Base-by-base conservation (phyloP, 2,113 vertebrate species). In the Cyprinodon brontotheroides region DNA sequence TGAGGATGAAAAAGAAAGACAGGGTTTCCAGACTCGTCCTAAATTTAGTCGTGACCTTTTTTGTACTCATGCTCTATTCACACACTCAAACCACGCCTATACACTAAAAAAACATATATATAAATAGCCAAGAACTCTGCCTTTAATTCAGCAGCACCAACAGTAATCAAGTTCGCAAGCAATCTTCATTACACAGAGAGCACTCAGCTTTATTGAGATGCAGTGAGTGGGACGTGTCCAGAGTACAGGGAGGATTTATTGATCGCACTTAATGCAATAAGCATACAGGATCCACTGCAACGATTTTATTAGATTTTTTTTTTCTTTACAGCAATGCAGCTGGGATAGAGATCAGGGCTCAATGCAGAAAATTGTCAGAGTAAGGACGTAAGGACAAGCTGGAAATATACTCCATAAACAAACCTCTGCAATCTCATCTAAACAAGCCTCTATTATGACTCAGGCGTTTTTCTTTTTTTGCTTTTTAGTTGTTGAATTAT, bases 181-280 rank as follows among this genome's bases (percentile, higher is more conserved):
- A 93, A 93, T 94, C 91, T 92, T 93, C 93, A 94, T 95, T 95
- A 94, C 60, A 80, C 82, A 61, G 73, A 90, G 79, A 92, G 91
- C 92, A 93, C 92, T 94, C 89, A 89, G 90, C 89, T 89, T 92
- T 93, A 95, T 94, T 93, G 90, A 90, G 87, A 94, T 91, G 92
- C 90, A 83, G 89, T 65, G 65, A 75, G 80, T 71, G 79, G 78
- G 83, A 84, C 86, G 88, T 78, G 83, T 91, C 86, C 72, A 80
- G 86, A 63, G 74, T 78, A 89, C 86, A 92, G 89, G 91, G 86
- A 86, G 88, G 92, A 94, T 94, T 93, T 95, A 95, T 95, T 92
- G 93, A 94, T 95, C 89, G 88, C 92, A 93, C 92, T 94, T 94
- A 94, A 95, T 92, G 90, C 89, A 94, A 94, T 95, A 94, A 93